phyloP scores from a whole-genome alignment of 2,113 vertebrate genomes.

The Rhinolophus sinicus region DNA sequence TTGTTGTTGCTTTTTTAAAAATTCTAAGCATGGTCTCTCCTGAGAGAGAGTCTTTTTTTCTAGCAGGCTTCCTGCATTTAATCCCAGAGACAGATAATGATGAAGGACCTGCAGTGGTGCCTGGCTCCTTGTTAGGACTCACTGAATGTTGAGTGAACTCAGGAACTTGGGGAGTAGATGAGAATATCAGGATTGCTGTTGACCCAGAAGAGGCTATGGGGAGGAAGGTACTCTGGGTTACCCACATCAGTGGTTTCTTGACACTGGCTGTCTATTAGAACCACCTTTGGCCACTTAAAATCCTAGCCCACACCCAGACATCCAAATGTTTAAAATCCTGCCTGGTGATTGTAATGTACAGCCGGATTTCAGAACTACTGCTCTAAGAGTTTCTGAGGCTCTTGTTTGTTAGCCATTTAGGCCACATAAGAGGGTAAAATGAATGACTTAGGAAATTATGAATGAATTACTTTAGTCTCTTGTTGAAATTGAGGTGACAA shows the following conservation, averaged over 20 bases:
- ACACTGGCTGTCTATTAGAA: not conserved
- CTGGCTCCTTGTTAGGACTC: not conserved
- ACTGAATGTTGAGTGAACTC: not conserved
- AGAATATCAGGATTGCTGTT: not conserved
- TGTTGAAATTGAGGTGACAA: not conserved
- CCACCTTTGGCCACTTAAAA: not conserved
- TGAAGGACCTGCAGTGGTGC: not conserved
- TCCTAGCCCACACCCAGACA: not conserved
- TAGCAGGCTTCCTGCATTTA: not conserved
- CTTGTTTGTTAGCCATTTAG: not conserved
- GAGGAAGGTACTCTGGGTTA: not conserved
- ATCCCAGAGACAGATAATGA: not conserved
- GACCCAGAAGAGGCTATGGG: not conserved
- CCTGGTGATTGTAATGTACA: not conserved
- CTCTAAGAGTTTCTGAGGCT: not conserved
- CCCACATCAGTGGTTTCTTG: not conserved
- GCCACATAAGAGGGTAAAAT: not conserved
- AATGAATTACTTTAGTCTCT: not conserved
- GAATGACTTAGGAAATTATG: constrained; percentile 8
- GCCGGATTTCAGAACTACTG: not conserved
- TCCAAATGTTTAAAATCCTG: not conserved
- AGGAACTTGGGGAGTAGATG: not conserved
- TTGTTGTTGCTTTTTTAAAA: too few species aligned
- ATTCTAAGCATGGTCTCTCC: not conserved
- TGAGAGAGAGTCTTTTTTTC: not conserved